Base-by-base conservation (phyloP, 2,888 invertebrate genomes). In the Tillus elongatus region DNA sequence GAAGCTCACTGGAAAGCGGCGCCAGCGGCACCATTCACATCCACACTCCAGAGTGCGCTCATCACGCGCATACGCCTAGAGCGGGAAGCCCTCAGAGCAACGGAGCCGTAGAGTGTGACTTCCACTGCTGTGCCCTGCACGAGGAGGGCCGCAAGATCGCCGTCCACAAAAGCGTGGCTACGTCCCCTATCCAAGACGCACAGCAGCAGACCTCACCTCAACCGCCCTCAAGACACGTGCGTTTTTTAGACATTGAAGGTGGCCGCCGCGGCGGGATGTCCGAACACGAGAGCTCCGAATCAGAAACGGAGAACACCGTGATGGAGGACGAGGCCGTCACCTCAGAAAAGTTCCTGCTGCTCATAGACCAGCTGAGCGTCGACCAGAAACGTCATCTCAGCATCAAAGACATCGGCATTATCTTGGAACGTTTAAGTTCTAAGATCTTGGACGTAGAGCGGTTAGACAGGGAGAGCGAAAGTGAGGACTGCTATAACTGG, bases 401-500 rank as follows among this genome's bases (percentile, higher is more conserved):
- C 64, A 89, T 92, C 69, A 91, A 91, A 68, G 92, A 92, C 67
- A 91, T 92, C 67, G 92, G 92, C 50, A 88, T 92, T 64, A 92
- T 92, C 59, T 74, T 92, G 54, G 92, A 92, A 67, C 74, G 91
- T 55, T 77, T 92, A 56, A 89, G 82, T 67, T 89, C 90, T 43
- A 92, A 91, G 70, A 92, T 92, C 54, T 74, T 92, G 47, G 92
- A 92, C 70, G 91, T 92, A 52, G 91, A 92, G 70, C 77, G 89
- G 50, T 72, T 92, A 52, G 90, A 91, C 66, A 77, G 92, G 41
- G 91, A 92, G 66, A 85, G 84, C 53, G 91, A 91, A 66, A 87
- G 87, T 64, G 88, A 88, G 67, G 90, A 91, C 67, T 89, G 89
- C 64, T 89, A 89, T 74, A 90, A 91, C 69, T 92, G 92, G 92